Evolutionary conservation across 53 echinoderm and acorn worm species (phyloP).

Genomic region (Temnopleurus reevesii): DNA sequence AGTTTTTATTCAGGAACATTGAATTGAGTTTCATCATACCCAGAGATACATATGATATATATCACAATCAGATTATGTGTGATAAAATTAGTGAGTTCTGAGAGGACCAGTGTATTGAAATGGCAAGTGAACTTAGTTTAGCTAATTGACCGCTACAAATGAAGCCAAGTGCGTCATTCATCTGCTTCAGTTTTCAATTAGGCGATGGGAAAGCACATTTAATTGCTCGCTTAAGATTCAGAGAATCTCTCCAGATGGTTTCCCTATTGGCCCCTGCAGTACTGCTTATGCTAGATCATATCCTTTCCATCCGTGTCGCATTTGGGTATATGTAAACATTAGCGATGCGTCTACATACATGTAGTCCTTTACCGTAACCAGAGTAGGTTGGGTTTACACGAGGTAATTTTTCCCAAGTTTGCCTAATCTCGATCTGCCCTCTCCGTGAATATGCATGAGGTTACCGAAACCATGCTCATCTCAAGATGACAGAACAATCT

Average conservation of each 20-base stretch:
- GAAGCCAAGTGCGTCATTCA: slow-evolving; percentile 36
- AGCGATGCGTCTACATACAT: not conserved
- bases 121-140: not conserved
- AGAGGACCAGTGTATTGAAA: not conserved
- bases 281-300: slow-evolving; percentile 3
- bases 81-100: too few species aligned
- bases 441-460: too few species aligned
- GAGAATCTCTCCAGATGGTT: slow-evolving; percentile 45
- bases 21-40: too few species aligned
- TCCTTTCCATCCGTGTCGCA: slow-evolving; percentile 26
- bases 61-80: too few species aligned
- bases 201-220: slow-evolving; percentile 9
- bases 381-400: slow-evolving; percentile 19
- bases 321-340: slow-evolving; percentile 25
- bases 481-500: too few species aligned
- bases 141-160: slow-evolving; percentile 24
- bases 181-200: slow-evolving; percentile 7
- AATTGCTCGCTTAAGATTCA: slow-evolving; percentile 44
- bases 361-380: slow-evolving; percentile 1
- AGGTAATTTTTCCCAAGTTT: too few species aligned
- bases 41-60: too few species aligned
- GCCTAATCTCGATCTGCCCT: too few species aligned
- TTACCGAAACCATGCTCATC: too few species aligned
- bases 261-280: slow-evolving; percentile 25
- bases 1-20: too few species aligned